phyloP scores from a whole-genome alignment of 1,140 invertebrate genomes.

The Aphelinus certus region DNA sequence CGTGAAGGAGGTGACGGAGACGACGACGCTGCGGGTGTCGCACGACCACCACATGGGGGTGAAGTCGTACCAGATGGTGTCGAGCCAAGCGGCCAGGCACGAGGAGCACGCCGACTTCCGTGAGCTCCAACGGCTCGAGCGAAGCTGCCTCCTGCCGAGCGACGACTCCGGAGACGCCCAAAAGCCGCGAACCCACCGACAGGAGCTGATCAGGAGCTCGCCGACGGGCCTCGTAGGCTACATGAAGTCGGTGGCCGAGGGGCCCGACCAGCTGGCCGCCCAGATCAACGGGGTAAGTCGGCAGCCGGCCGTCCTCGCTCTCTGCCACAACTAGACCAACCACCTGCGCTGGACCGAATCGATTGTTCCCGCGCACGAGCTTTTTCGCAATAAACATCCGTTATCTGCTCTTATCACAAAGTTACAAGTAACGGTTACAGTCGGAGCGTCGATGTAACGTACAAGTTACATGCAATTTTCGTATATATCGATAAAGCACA shows the following conservation, averaged over 20 bases:
- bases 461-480: no score
- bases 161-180: not conserved
- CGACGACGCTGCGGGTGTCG: constrained; percentile 67
- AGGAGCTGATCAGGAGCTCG: constrained; percentile 7
- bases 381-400: no score
- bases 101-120: constrained; percentile 50
- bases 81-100: constrained; percentile 63
- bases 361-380: no score
- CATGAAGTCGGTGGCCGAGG: not conserved
- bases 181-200: not conserved
- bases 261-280: not conserved
- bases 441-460: no score
- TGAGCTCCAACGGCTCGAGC: constrained; percentile 49
- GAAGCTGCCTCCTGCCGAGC: not conserved
- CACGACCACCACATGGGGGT: constrained; percentile 66
- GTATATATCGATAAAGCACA: no score
- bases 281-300: not conserved
- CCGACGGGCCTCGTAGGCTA: not conserved
- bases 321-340: not conserved
- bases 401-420: no score
- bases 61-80: constrained; percentile 66
- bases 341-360: not conserved
- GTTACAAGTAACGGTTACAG: no score
- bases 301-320: no score
- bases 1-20: constrained; percentile 68